Base-by-base conservation (phyloP, 92 coral and sea anemone species). In the Porites divaricata region DNA sequence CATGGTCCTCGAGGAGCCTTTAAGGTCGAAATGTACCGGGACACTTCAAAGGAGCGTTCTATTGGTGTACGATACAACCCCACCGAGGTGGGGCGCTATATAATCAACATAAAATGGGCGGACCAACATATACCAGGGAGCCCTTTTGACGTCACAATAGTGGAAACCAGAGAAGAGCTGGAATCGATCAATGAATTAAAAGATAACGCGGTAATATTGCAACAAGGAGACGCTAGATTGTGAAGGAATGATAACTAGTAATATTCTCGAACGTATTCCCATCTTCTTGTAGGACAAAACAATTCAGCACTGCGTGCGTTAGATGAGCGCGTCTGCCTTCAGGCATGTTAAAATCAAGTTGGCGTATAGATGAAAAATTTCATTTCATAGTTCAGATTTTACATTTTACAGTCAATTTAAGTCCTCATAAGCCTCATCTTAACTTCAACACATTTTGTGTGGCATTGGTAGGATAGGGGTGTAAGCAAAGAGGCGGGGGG, bases 21-120 rank as follows among this genome's bases (percentile, higher is more conserved):
- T 85, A 96, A 96, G 84, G 99, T 96, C 35, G 99, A 96, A 81
- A 96, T 96, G 99, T 96, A 89, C 95, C 96, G 99, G 21, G 98
- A 94, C 87, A 87, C 88, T 10, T 87, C 98, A 25, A 96, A 95
- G 69, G 99, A 94, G 62, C 95, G 98, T n/a, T 90, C 90, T 21
- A 95, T 96, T 66, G 99, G 99, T 19, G 98, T 94, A 58, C 95
- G 99, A 26, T 96, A 96, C 77, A 96, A 96, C 85, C 98, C 99
- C 45, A 91, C 95, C 50, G 99, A 96, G 57, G 70, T 85, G 25
- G 99, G 99, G 19, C 95, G 99, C 13, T 96, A 96, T 86, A 93
- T 92, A 19, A 89, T 96, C 58, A 96, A 95, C 85, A 89, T 96
- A 69, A 94, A 92, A 83, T 96, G 99, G 99, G 99, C 96, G 19